Percentiles rank a stretch among this genome's conserved stretches.
phyloP scores from a whole-genome alignment of 2,797 vertebrate species.

The Rhynchonycteris naso region DNA sequence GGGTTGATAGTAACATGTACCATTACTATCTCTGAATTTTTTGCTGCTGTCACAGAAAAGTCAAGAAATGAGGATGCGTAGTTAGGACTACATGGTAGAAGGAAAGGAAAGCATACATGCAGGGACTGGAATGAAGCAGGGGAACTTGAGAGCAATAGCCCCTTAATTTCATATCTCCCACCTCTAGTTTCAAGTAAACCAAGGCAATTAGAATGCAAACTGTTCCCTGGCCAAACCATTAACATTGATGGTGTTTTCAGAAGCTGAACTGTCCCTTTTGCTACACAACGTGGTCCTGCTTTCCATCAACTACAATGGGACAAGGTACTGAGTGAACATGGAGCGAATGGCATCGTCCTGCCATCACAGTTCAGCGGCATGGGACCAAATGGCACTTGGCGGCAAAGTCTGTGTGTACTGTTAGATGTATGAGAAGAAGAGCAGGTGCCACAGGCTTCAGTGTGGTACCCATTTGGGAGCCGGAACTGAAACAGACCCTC shows the following conservation, averaged over 20 bases:
- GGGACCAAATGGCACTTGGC: slow-evolving; percentile 59
- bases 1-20: too few species aligned
- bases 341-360: slow-evolving; percentile 11
- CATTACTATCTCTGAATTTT: background rate
- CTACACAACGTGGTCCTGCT: slow-evolving; percentile 93
- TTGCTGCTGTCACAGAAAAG: background rate
- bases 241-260: slow-evolving; percentile 83
- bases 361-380: background rate
- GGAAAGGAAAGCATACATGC: background rate
- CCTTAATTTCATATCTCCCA: background rate
- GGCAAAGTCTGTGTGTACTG: background rate
- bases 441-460: background rate
- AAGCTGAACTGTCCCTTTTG: slow-evolving; percentile 92
- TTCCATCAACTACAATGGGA: slow-evolving; percentile 88
- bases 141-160: background rate
- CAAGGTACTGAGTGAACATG: slow-evolving; percentile 63
- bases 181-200: background rate
- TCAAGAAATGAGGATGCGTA: background rate
- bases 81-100: background rate
- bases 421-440: background rate
- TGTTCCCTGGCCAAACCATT: background rate
- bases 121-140: background rate
- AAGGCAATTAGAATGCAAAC: background rate
- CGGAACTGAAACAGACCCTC: background rate
- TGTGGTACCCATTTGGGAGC: background rate